Evolutionary conservation across 2,113 vertebrate species (phyloP).

Genomic region (Buteo buteo): DNA sequence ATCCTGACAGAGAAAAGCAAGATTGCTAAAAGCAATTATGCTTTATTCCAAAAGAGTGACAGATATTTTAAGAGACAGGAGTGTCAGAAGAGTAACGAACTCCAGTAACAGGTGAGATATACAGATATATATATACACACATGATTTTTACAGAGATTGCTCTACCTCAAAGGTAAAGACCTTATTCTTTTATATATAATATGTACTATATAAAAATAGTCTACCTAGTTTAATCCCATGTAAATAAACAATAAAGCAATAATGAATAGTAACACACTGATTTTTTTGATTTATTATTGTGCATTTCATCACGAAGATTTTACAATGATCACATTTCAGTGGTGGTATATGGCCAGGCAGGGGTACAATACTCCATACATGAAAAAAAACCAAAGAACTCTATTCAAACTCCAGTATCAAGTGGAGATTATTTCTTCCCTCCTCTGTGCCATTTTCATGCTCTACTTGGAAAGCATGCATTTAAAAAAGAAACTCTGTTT

Average conservation of each 20-base stretch:
- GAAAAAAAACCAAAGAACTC: not conserved
- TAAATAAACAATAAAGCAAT: not conserved
- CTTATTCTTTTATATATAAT: not conserved
- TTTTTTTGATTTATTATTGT: not conserved
- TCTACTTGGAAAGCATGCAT: not conserved
- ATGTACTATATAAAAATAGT: not conserved
- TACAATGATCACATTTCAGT: slow-evolving; percentile 5
- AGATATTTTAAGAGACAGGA: not conserved
- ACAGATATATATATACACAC: not conserved
- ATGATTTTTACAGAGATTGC: not conserved
- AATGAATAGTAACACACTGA: not conserved
- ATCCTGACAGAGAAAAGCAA: not conserved
- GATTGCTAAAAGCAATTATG: not conserved
- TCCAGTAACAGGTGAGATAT: not conserved
- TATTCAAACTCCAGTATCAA: not conserved
- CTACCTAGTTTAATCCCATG: not conserved
- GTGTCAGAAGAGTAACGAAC: not conserved
- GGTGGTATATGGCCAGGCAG: not conserved
- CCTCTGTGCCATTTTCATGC: not conserved
- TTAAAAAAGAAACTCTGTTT: not conserved
- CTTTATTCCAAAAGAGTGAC: not conserved
- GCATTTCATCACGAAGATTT: not conserved
- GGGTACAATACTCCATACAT: not conserved
- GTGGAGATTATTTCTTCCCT: not conserved
- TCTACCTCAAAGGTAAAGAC: not conserved